A percentile compares a stretch with the other conserved stretches of the same genome.
phyloP scores from a whole-genome alignment of 2,113 vertebrate species.

The Rynchops niger region DNA sequence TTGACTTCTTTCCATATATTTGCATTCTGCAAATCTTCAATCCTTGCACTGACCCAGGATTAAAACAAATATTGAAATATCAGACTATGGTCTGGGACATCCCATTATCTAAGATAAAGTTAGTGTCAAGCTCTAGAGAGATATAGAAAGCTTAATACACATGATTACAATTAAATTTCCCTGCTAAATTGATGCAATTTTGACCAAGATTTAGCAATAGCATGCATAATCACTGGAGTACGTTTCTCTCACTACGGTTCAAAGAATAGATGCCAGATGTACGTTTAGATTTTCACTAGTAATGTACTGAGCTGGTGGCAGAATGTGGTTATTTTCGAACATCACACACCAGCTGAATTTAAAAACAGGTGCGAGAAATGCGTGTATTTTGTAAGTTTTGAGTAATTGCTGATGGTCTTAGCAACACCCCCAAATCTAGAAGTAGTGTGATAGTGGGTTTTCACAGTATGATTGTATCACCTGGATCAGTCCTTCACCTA shows the following conservation, averaged over 20 bases:
- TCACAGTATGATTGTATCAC: not conserved
- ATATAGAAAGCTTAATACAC: not conserved
- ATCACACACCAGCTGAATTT: not conserved
- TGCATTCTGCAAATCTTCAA: not conserved
- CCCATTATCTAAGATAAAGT: not conserved
- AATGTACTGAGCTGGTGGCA: not conserved
- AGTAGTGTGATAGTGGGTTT: not conserved
- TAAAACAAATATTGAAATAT: not conserved
- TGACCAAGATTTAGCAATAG: not conserved
- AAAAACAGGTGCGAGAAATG: not conserved
- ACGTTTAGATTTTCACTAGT: not conserved
- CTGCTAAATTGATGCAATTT: not conserved
- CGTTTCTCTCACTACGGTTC: not conserved
- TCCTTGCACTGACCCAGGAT: not conserved
- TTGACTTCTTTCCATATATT: not conserved
- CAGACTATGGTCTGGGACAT: not conserved
- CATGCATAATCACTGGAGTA: not conserved
- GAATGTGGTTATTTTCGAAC: not conserved
- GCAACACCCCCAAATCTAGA: not conserved
- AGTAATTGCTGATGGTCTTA: not conserved
- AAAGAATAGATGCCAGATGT: not conserved
- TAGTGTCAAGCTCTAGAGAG: not conserved
- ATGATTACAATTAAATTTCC: not conserved
- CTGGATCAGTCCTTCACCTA: not conserved
- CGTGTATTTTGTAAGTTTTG: not conserved